phyloP scores from a whole-genome alignment of 2,888 invertebrate species.

The Melinopterus prodromus region DNA sequence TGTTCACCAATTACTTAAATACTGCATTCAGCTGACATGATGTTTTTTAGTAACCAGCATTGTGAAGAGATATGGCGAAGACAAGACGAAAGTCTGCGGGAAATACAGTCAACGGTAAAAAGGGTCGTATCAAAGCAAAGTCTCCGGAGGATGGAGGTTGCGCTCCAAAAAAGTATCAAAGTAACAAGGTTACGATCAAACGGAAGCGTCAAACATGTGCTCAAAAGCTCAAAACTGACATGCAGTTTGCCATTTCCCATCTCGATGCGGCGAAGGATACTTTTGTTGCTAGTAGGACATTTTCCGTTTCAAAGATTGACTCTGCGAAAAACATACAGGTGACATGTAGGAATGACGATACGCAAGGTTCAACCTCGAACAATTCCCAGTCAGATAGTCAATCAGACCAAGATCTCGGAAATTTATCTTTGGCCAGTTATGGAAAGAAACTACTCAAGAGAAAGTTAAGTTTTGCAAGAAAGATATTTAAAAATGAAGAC shows the following conservation, averaged over 20 bases:
- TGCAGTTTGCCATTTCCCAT: background rate
- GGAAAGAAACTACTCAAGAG: background rate
- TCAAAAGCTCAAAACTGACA: background rate
- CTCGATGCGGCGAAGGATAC: background rate
- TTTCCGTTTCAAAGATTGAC: background rate
- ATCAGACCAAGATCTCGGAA: background rate
- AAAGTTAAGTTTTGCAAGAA: background rate
- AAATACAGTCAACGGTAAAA: background rate
- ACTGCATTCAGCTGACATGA: background rate
- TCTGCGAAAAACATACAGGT: slow-evolving; percentile 13
- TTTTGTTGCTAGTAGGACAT: background rate
- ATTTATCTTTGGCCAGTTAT: background rate
- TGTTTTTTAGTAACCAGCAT: background rate
- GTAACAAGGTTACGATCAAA: background rate
- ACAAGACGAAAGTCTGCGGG: background rate
- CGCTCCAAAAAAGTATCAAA: background rate
- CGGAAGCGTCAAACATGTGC: background rate
- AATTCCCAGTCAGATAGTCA: background rate
- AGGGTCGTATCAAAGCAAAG: background rate
- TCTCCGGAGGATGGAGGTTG: background rate
- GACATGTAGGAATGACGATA: slow-evolving; percentile 8
- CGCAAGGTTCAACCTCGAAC: background rate
- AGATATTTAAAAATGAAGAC: background rate
- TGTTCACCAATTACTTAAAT: too few relatives aligned
- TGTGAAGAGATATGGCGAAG: background rate